Conservation (phyloP, 2,888 invertebrate genomes). For the Epinotia demarniana region DNA sequence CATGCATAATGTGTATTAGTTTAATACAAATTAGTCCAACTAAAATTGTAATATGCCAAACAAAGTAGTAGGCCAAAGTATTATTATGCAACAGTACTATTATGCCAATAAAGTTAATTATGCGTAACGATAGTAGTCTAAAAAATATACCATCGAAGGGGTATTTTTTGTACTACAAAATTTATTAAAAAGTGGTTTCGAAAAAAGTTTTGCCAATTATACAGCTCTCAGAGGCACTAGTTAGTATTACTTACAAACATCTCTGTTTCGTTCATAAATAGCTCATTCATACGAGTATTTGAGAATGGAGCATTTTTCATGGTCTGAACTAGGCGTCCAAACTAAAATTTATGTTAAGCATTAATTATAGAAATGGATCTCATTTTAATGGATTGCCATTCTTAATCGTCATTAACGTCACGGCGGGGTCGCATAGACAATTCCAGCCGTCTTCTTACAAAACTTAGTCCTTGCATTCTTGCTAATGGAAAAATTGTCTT, state of each 20-base stretch:
- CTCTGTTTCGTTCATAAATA: too few species aligned
- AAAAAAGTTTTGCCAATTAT: neutral
- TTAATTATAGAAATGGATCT: constrained; percentile 26
- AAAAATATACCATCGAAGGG: too few species aligned
- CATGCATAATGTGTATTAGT: too few species aligned
- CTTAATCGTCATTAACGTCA: constrained; percentile 48
- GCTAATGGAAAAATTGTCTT: constrained; percentile 46
- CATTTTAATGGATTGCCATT: constrained; percentile 45
- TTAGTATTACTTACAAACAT: neutral
- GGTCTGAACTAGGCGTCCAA: neutral
- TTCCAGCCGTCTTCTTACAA: constrained; percentile 41
- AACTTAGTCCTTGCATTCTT: constrained; percentile 49
- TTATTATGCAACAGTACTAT: too few species aligned
- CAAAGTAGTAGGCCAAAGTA: too few species aligned
- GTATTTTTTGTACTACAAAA: too few species aligned
- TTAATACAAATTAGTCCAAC: too few species aligned
- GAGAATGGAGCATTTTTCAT: neutral
- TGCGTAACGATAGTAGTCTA: too few species aligned
- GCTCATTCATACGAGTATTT: neutral
- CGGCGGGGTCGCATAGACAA: constrained; percentile 49
- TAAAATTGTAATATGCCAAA: too few species aligned
- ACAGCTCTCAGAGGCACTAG: neutral
- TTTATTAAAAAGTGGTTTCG: too few species aligned
- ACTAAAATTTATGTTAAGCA: constrained; percentile 14
- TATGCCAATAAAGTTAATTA: too few species aligned